Conservation (phyloP, 2,797 vertebrate genomes). For the Atherinosoma microstoma region DNA sequence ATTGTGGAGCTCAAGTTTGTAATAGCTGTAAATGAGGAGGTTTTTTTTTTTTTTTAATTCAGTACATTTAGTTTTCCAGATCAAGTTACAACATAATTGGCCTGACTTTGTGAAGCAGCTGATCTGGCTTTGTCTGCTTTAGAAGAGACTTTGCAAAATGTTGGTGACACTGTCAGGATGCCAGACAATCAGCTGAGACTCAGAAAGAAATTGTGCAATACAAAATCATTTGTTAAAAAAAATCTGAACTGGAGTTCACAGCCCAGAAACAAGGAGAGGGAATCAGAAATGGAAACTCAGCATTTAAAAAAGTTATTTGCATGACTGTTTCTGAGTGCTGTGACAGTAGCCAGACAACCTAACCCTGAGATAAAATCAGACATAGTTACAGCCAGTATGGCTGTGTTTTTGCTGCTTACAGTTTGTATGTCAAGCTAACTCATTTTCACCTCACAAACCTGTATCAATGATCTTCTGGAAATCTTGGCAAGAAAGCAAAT, state of each 20-base stretch:
- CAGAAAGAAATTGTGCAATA: neutral
- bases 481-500: neutral
- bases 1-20: conserved; percentile 22
- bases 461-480: neutral
- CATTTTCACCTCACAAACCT: neutral
- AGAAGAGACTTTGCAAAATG: neutral
- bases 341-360: neutral
- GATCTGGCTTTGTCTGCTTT: neutral
- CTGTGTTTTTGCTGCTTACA: neutral
- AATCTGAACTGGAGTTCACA: neutral
- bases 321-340: neutral
- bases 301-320: neutral
- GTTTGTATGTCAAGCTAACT: conserved; percentile 11
- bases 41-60: neutral
- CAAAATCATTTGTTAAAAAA: neutral
- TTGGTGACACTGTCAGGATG: neutral
- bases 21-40: neutral
- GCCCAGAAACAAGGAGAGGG: neutral
- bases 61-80: neutral
- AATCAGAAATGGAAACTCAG: neutral
- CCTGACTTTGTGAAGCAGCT: neutral
- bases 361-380: neutral
- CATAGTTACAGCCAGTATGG: neutral
- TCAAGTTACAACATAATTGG: neutral
- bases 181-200: conserved; percentile 2